These are phyloP conservation scores for Cryptops parisi DNA, from an alignment of 2,888 invertebrate genomes.

Conservation along the genomic window DNA sequence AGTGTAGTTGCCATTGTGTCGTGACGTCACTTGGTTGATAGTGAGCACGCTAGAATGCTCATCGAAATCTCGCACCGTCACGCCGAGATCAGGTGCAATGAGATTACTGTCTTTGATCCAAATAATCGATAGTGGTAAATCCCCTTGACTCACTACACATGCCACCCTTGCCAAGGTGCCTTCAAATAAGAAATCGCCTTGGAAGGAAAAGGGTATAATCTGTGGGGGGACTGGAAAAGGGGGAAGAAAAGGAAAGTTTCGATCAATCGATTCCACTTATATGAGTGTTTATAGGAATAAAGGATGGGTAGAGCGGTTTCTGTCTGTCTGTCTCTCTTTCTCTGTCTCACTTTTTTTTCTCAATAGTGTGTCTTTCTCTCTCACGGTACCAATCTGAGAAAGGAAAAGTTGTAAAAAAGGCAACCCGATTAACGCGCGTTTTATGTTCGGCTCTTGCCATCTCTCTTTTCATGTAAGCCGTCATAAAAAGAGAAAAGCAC, in stretches of 20 bases:
- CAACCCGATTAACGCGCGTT: too few relatives aligned
- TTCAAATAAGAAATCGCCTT: slow-evolving; percentile 11
- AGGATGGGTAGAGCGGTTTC: too few relatives aligned
- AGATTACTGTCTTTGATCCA: slow-evolving; percentile 10
- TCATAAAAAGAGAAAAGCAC: too few relatives aligned
- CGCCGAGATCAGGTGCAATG: slow-evolving; percentile 6
- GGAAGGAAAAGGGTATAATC: slow-evolving; percentile 14
- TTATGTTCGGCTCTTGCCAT: too few relatives aligned
- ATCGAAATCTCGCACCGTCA: slow-evolving; percentile 12
- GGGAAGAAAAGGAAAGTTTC: slow-evolving; percentile 6
- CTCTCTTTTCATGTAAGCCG: too few relatives aligned
- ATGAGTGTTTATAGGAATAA: too few relatives aligned
- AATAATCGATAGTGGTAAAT: slow-evolving; percentile 9
- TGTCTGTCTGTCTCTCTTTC: too few relatives aligned
- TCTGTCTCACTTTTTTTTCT: too few relatives aligned
- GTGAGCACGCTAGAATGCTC: slow-evolving; percentile 14
- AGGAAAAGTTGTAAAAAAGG: too few relatives aligned
- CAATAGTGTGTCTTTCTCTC: too few relatives aligned
- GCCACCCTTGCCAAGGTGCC: slow-evolving; percentile 9
- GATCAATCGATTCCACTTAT: too few relatives aligned
- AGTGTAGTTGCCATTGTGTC: slow-evolving; percentile 14
- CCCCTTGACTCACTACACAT: slow-evolving; percentile 14
- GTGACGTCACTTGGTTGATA: slow-evolving; percentile 10
- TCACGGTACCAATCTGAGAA: too few relatives aligned
- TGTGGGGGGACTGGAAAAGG: slow-evolving; percentile 14